Conservation (phyloP, 2,113 vertebrate species). For the Crotalus horridus region DNA sequence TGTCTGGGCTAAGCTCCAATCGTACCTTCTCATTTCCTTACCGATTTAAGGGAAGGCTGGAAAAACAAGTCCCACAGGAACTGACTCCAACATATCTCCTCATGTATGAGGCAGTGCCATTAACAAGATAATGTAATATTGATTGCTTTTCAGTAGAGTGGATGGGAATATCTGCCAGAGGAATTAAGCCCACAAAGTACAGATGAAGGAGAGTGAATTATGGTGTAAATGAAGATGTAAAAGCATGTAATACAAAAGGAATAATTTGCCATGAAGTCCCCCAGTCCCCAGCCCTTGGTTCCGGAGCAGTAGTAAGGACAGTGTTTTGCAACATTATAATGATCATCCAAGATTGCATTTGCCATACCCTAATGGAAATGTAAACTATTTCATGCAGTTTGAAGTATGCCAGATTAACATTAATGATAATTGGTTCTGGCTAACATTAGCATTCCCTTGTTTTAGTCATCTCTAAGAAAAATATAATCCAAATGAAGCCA, state of each 20-base stretch:
- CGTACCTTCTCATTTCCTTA: constrained; percentile 44
- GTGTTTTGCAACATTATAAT: constrained; percentile 48
- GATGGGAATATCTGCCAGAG: constrained; percentile 58
- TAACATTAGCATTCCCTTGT: constrained; percentile 46
- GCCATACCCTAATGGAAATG: constrained; percentile 54
- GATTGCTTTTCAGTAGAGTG: constrained; percentile 66
- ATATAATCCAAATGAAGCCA: constrained; percentile 42
- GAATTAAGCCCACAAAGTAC: constrained; percentile 61
- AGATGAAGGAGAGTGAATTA: constrained; percentile 63
- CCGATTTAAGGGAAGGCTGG: constrained; percentile 47
- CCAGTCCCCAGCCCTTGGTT: constrained; percentile 5
- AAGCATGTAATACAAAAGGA: constrained; percentile 56
- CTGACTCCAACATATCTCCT: constrained; percentile 55
- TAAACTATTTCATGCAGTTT: constrained; percentile 48
- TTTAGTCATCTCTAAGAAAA: constrained; percentile 55
- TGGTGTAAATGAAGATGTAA: constrained; percentile 64
- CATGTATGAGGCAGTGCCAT: constrained; percentile 51
- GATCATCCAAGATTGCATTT: constrained; percentile 58
- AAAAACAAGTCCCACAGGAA: constrained; percentile 63
- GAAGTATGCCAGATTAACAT: constrained; percentile 24
- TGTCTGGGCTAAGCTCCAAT: constrained; percentile 48
- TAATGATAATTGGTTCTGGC: constrained; percentile 50
- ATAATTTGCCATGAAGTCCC: constrained; percentile 48
- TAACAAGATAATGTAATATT: constrained; percentile 69
- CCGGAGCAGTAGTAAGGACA: constrained; percentile 45